Evolutionary conservation across 1,140 invertebrate species (phyloP), one percentile per base, ranked within the genome.

Genomic region (Oscheius sp.): DNA sequence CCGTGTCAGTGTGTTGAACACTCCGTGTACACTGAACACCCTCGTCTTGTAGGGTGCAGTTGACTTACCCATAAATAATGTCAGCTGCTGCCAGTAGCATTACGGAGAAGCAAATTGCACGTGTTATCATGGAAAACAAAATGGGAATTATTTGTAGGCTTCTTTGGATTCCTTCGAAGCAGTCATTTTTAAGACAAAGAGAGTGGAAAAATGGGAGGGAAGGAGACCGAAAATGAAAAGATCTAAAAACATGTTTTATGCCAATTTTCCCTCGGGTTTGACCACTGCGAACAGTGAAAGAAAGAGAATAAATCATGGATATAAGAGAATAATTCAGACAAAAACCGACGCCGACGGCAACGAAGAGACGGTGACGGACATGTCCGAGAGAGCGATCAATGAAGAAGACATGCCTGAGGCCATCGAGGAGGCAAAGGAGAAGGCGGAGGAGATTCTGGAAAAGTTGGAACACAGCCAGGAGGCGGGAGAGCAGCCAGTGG

Each of bases 401-500:
- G 64, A 73, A 35, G 64, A 29, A 0, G 59, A 71, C 7, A n/a
- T 71, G 3, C 64, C 71, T 20, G 71, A 73, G n/a, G 29, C 29
- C 15, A 61, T 73, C 28, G 62, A 59, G 15, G 71, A 73, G 20
- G 71, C 65, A 2, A 0, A 38, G 31, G 46, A 73, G n/a, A 55
- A 46, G 62, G 62, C 62, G 18, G 71, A 73, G 45, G 64, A 58
- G 61, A 28, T 72, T 29, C 29, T 72, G 2, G 69, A 72, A 23
- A 20, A 72, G 38, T 55, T 31, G 38, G 59, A 38, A 18, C 52
- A 68, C 26, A 1, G 0, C 49, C 36, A 23, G 31, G 26, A 63
- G 1, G 18, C 28, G 35, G 31, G 13, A n/a, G 45, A 32, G 4
- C 59, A 32, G 31, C 58, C 61, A 3, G 42, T 65, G 2, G 59